Evolutionary conservation across 30 jellyfish, hydroid and myxozoan species (phyloP), one percentile per base, ranked within the genome.

Genomic region (Cassiopea xamachana): DNA sequence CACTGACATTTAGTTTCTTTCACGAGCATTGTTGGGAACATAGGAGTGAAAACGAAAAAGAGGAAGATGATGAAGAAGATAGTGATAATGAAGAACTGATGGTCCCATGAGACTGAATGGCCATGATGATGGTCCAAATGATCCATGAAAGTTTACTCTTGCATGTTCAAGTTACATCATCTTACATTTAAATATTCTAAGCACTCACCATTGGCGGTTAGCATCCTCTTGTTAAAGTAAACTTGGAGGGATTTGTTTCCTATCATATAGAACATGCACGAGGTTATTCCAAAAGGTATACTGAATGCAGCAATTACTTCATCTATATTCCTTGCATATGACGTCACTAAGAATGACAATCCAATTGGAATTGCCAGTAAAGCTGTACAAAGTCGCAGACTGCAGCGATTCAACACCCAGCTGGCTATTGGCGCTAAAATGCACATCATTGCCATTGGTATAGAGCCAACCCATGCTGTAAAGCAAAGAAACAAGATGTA

Each of bases 391-490:
- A 60, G 47, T 18, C 94, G 82, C 16, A 71, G 51, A 50, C 89
- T 68, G 69, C 39, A 50, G 27, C 74, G 59, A 83, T 48, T 62
- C 49, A 86, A 45, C 15, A 75, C 19, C 82, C 77, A 77, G 2
- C 75, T 59, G 7, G 83, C 82, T 60, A 75, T 12, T 55, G 89
- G 89, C 59, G 94, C 94, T 76, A 75, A 12, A 55, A 62, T 17
- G 61, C 27, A 44, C 77, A 86, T 16, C 47, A 86, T 69, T 58
- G 94, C 17, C 77, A 86, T 46, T 8, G 94, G 83, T 4, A 86
- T 75, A 1, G 94, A 74, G 12, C 94, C 88, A 60, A 86, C 88
- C 94, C 94, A 86, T 14, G 94, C 94, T 86, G 46, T 15, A 74
- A 75, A 45, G 50, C 19, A 69, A 27, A 27, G 39, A 27, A 27